These are phyloP conservation scores for Olivierus martensii DNA, from an alignment of 1,140 invertebrate species.

Conservation along the genomic window DNA sequence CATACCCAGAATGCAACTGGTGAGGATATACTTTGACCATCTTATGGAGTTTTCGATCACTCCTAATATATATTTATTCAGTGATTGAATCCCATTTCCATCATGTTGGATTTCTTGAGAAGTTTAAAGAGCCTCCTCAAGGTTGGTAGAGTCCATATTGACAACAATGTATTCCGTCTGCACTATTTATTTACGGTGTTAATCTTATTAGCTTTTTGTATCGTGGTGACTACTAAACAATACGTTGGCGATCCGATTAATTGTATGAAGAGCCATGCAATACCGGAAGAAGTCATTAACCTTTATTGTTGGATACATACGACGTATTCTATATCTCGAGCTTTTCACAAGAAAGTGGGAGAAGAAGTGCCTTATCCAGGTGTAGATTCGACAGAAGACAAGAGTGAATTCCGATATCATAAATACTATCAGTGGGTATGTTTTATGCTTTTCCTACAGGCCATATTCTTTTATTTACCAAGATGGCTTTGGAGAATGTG, in stretches of 20 bases:
- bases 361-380: slow-evolving; percentile 57
- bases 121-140: slow-evolving; percentile 34
- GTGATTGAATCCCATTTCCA: too few relatives aligned
- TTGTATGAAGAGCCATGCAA: slow-evolving; percentile 81
- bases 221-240: slow-evolving; percentile 36
- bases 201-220: slow-evolving; percentile 29
- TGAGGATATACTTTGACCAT: too few relatives aligned
- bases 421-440: slow-evolving; percentile 96
- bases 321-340: slow-evolving; percentile 72
- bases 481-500: slow-evolving; percentile 91
- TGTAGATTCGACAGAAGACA: slow-evolving; percentile 21
- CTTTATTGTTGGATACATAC: slow-evolving; percentile 93
- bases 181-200: slow-evolving; percentile 26
- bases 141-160: slow-evolving; percentile 29
- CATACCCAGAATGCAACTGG: too few relatives aligned
- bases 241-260: slow-evolving; percentile 73
- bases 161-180: slow-evolving; percentile 33
- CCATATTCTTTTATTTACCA: slow-evolving; percentile 72
- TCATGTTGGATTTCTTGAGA: slow-evolving; percentile 19
- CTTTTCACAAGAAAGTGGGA: slow-evolving; percentile 39
- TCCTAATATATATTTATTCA: neutral
- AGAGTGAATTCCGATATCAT: slow-evolving; percentile 60
- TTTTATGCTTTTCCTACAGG: slow-evolving; percentile 50
- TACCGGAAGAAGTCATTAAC: slow-evolving; percentile 73
- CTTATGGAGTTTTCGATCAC: too few relatives aligned